Conservation (phyloP, 2,113 vertebrate species). For the Channa argus region DNA sequence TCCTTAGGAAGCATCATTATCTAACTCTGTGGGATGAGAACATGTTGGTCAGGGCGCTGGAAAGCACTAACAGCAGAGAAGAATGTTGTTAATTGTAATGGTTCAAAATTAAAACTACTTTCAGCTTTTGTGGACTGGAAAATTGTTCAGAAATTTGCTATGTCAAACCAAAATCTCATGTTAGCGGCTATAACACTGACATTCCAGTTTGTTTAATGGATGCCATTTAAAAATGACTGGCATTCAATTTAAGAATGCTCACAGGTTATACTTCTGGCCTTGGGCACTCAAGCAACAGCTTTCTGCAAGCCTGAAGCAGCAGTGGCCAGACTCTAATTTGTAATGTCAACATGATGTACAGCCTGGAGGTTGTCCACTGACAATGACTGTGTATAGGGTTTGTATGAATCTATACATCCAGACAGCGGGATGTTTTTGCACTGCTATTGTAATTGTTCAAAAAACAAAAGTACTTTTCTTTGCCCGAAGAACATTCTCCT, state of each 20-base stretch:
- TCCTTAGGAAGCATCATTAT: too few species aligned
- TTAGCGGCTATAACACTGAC: not conserved
- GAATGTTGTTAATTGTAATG: not conserved
- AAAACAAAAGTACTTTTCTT: conserved; percentile 30
- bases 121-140: not conserved
- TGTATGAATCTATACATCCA: conserved; percentile 47
- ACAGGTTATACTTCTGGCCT: conserved; percentile 34
- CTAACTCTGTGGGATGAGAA: too few species aligned
- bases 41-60: too few species aligned
- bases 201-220: not conserved
- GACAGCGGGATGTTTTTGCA: conserved; percentile 24
- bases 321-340: conserved; percentile 53
- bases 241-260: conserved; percentile 41
- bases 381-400: conserved; percentile 57
- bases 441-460: conserved; percentile 38
- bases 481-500: too few species aligned
- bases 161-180: not conserved
- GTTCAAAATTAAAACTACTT: not conserved
- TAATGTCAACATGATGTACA: conserved; percentile 67
- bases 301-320: conserved; percentile 22
- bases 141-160: not conserved
- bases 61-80: too few species aligned
- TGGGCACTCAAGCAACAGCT: conserved; percentile 26
- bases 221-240: conserved; percentile 23
- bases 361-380: conserved; percentile 51